Evolutionary conservation across 2,888 invertebrate genomes (phyloP), one percentile per base, ranked within the genome.

Genomic region (Dryadula phaetusa): DNA sequence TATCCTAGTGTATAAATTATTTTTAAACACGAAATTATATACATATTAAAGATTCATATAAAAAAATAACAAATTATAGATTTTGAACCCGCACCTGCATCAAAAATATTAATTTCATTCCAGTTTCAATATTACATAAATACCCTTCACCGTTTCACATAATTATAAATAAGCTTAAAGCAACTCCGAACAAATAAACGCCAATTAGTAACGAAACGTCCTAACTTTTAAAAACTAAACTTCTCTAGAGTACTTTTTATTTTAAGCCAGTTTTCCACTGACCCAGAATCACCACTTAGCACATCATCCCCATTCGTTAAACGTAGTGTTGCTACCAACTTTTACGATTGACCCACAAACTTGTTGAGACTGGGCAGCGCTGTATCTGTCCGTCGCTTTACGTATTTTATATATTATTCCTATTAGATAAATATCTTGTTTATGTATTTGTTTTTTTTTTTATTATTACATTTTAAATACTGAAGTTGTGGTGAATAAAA

Each of bases 301-400:
- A 65, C 71, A 66, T 67, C 65, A 66, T 64, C 54, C 66, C 65
- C 71, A 73, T 74, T 73, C 68, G 73, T 73, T 71, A 74, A 69
- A 68, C 66, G 66, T 49, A 62, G 70, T 66, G 66, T 62, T 66
- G 67, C 70, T 72, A 70, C 61, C 66, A 73, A 73, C 72, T 72
- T 71, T 66, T 63, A 62, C 72, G 66, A 70, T 67, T 75, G 75
- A 75, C 75, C 75, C 70, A 74, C 63, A 69, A 75, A 75, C 69
- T 69, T 69, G 16, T 40, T 56, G 25, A 14, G 5, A 56, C 14
- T 22, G 56, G 37, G 25, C 22, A 40, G 25, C n/a, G 7, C 56
- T 56, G 40, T 40, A 56, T 40, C 10, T 22, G 10, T 56, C 25
- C 56, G 56, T 2, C 20, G 22, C 22, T 40, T 22, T 25, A 25